Base-by-base conservation (phyloP, 1,140 invertebrate genomes). In the Leptinotarsa undecemlineata region DNA sequence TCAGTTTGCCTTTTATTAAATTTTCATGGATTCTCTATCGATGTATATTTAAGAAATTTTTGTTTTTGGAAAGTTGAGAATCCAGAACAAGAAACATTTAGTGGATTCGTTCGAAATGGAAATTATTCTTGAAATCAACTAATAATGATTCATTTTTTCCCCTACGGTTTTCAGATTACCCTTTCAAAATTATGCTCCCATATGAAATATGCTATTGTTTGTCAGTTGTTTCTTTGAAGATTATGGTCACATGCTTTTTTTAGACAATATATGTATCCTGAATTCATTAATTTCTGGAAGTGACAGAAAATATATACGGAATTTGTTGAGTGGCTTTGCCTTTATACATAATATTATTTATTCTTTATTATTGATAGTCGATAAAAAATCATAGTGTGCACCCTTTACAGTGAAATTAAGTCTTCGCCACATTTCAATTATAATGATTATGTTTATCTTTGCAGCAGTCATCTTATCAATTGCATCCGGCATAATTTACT, bases 301-400 rank as follows among this genome's bases (percentile, higher is more conserved):
- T 17, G 14, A 15, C 6, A 57, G n/a, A 17, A 57, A 19, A 19
- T 57, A 19, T 15, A 57, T 17, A 17, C n/a, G 51, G 51, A 57
- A 57, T 17, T 57, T 66, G 21, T 66, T 66, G 64, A 26, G 64
- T 66, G 17, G 21, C 64, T 26, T 42, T 17, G 15, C 64, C 20
- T 26, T 3, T 26, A 26, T 26, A 62, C n/a, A 19, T 62, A 33
- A 33, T 33, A 3, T 42, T 66, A 42, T 66, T 23, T 26, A 66
- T 66, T 26, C 33, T 17, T 66, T 6, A 23, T 66, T 66, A 20
- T 66, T 66, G 8, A 66, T 66, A 26, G 33, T 42, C 1, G 1
- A 33, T 42, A 42, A 42, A 42, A 33, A 42, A 11, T 42, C 33
- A 42, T 42, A 11, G 33, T 11, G 33, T 42, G 2, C 33, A 42